Base-by-base conservation (phyloP, 2,888 invertebrate species). In the Vesta saturnalis region DNA sequence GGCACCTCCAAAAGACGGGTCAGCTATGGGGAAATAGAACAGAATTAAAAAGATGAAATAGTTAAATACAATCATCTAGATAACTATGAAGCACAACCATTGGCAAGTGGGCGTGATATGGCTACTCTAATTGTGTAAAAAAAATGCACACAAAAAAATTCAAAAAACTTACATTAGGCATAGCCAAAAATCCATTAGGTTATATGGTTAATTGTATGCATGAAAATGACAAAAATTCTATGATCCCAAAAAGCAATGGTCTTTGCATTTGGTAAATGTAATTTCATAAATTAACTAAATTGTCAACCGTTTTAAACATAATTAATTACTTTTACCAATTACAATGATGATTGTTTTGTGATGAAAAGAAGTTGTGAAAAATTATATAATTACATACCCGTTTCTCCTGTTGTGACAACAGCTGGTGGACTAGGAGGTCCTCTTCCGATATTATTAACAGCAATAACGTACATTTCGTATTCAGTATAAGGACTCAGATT, bases 391-490 rank as follows among this genome's bases (percentile, higher is more conserved):
- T n/a, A n/a, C n/a, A n/a, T 90, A 98, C 97, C 95, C 88, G 96
- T 94, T 90, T 97, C 97, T 80, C 96, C 97, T 19, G 99, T 99
- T 74, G 96, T 97, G 79, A 96, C 94, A 80, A 94, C 92, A 52
- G 94, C 94, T 0, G 97, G 93, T 18, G 91, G 87, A 73, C 97
- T 97, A 1, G 96, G 93, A 39, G 92, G 92, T 39, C 99, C 97
- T 70, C 96, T 88, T 49, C 99, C 99, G 74, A 97, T 94, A 84
- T 92, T 93, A 87, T 97, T 99, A 61, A 95, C 95, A 19, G 97
- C 97, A 76, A 96, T 93, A 74, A 99, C 96, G 83, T 93, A 94
- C 88, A 99, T 94, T 85, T 97, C 96, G 85, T 99, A 99, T 83
- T 95, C 95, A 3, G 97, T 97, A 85, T 95, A 97, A 0, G 98